These are phyloP conservation scores for Bucco capensis DNA, from an alignment of 2,113 vertebrate genomes.

Conservation along the genomic window DNA sequence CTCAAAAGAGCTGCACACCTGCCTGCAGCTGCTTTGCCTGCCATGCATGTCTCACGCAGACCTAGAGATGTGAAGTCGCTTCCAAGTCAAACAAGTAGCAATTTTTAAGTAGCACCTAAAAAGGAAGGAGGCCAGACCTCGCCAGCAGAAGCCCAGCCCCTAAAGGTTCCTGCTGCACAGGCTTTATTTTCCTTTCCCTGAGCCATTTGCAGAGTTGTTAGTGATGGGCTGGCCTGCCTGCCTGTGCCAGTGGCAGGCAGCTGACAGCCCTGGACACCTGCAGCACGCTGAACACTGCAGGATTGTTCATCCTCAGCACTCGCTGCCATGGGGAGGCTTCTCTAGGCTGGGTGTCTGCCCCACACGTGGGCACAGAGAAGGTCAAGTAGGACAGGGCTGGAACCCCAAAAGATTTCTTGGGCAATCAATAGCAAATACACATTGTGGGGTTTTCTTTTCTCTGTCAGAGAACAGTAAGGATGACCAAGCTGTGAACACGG, in stretches of 20 bases:
- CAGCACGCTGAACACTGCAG: slow-evolving; percentile 73
- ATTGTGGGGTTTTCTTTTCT: neutral
- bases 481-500: neutral
- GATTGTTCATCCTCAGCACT: slow-evolving; percentile 75
- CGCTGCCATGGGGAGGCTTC: neutral
- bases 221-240: slow-evolving; percentile 78
- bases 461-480: neutral
- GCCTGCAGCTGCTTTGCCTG: slow-evolving; percentile 67
- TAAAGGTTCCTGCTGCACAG: slow-evolving; percentile 65
- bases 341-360: neutral
- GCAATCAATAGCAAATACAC: neutral
- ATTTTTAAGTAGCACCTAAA: slow-evolving; percentile 75
- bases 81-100: slow-evolving; percentile 84
- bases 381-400: neutral
- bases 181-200: slow-evolving; percentile 86
- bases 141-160: slow-evolving; percentile 74
- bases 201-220: slow-evolving; percentile 82
- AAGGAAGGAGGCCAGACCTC: slow-evolving; percentile 55
- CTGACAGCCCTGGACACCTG: slow-evolving; percentile 85
- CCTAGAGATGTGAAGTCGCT: slow-evolving; percentile 70
- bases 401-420: neutral
- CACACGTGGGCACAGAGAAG: accelerated
- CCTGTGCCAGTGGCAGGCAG: slow-evolving; percentile 80
- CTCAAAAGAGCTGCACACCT: slow-evolving; percentile 67
- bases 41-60: slow-evolving; percentile 58